Base-by-base conservation (phyloP, 2,888 invertebrate species). In the Andrena hattorfiana region DNA sequence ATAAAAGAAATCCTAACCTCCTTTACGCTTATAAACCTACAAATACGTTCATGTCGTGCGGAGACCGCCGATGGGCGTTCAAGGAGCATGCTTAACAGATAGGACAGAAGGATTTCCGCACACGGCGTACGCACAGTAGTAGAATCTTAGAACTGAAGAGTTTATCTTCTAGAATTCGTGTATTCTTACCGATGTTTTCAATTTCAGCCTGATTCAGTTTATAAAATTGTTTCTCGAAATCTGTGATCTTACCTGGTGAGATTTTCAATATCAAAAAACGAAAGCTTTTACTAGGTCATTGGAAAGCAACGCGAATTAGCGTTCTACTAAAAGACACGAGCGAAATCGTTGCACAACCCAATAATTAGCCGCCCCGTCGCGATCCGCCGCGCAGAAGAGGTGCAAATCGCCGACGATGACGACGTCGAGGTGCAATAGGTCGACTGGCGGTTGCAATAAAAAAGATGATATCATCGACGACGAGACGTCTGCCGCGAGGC, bases 401-500 rank as follows among this genome's bases (percentile, higher is more conserved):
- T 70, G 79, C 30, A 59, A 70, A 79, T 70, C 64, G 23, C 10
- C 20, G 30, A 48, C 69, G 59, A 81, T 23, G 72, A 79, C 51
- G 66, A 26, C 26, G n/a, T 16, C 49, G 59, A 64, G 67, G 73
- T 73, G 80, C 80, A 73, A 69, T 81, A 72, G 72, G 68, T 80
- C 78, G 62, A n/a, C 10, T n/a, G 42, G 42, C 28, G 54, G 13
- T 51, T 56, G 79, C 56, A 68, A 81, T 79, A 62, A 69, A 72
- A 81, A 72, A 48, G 81, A 73, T 81, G 81, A 81, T 74, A 79
- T 79, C 78, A 79, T 79, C 78, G 54, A 32, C 48, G 77, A 66
- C 26, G 30, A 59, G 56, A 77, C 63, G 71, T 59, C 49, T 49
- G 77, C 71, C 59, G 32, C 10, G 32, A 23, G 49, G 71, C 77